Evolutionary conservation across 2,888 invertebrate species (phyloP), one percentile per base, ranked within the genome.

Genomic region (Drosophila tanythrix): DNA sequence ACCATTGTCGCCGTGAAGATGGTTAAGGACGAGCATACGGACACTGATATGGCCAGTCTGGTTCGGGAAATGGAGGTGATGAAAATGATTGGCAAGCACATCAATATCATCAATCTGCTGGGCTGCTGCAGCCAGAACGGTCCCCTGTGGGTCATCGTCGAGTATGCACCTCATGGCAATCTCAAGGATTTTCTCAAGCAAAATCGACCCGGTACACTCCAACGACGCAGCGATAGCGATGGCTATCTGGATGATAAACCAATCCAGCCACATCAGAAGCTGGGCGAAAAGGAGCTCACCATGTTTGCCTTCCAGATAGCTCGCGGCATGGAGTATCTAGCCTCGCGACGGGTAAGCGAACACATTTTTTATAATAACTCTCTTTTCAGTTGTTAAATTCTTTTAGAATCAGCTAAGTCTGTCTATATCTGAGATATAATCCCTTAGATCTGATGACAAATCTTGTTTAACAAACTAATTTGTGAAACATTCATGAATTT

Each of bases 1-100:
- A 88, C 83, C n/a, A 95, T 97, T 8, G 99, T 99, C 0, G 99
- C 99, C 33, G 99, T 99, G 2, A 99, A 99, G 93, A 99, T 99
- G 98, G 95, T 99, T 61, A 99, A 99, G 95, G 98, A 98, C 94
- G 98, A 98, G 46, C 99, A 99, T 92, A 98, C 98, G 0, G 99
- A 99, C 91, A 96, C 97, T 3, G 99, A 99, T 92, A 97, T 99
- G 96, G 97, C 98, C 94, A 99, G 99, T 82, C 93, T 99, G 63
- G 98, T 99, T 18, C 97, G 98, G 0, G 99, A 99, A 93, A 99
- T 99, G 99, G 99, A 99, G 92, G 97, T 99, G 94, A 99, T 99
- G 99, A 99, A 99, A 94, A 97, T 97, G 95, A 98, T 99, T 70
- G 99, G 99, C 33, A 97, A 97, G 79, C 99, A 99, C 93, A 98